phyloP scores from a whole-genome alignment of 2,888 invertebrate species.

The Monoplex corrugatus region DNA sequence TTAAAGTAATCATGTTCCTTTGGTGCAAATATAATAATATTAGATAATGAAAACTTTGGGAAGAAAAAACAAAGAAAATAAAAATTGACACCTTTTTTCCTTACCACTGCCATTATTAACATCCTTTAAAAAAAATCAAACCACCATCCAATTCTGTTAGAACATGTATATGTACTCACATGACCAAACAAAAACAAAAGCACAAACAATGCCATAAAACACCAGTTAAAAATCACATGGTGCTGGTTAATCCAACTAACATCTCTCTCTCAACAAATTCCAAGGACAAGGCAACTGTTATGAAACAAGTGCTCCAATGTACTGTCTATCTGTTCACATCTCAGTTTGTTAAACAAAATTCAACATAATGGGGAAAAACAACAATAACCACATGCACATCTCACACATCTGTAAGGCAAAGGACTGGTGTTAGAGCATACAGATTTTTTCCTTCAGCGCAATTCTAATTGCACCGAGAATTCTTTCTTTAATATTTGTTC shows the following conservation, averaged over 20 bases:
- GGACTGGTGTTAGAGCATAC: background rate
- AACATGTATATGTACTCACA: background rate
- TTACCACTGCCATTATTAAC: conserved; percentile 5
- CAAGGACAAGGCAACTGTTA: background rate
- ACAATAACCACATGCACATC: background rate
- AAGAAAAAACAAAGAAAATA: background rate
- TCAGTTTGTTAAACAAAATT: background rate
- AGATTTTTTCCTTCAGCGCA: too few species aligned
- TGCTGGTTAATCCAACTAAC: conserved; percentile 20
- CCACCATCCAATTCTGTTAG: background rate
- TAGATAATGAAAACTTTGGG: background rate
- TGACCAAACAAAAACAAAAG: conserved; percentile 1
- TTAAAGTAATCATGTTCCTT: too few species aligned
- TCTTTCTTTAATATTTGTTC: too few species aligned
- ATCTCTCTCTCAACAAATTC: background rate
- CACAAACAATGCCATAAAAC: background rate
- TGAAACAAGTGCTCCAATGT: background rate
- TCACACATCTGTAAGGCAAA: conserved; percentile 11
- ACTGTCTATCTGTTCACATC: background rate
- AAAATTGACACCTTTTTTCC: background rate
- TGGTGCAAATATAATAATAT: too few species aligned
- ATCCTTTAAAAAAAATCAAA: background rate
- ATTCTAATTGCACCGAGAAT: too few species aligned
- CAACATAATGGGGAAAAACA: background rate
- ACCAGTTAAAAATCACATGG: background rate